Conservation (phyloP, 2,797 vertebrate genomes). For the Loris lydekkerianus region DNA sequence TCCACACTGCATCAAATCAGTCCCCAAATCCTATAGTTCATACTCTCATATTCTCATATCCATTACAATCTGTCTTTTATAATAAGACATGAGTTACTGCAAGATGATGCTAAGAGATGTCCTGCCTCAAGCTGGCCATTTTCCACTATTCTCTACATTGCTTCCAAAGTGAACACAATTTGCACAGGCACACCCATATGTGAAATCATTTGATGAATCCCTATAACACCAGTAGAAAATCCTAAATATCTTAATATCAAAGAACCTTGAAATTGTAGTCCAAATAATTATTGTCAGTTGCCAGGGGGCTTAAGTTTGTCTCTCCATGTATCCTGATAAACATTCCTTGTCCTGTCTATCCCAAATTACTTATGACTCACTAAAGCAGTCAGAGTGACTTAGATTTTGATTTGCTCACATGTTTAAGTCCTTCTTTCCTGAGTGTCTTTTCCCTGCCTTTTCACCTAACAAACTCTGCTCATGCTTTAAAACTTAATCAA, state of each 20-base stretch:
- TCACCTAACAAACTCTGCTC: not conserved
- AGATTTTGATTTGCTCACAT: not conserved
- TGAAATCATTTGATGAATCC: slow-evolving; percentile 16
- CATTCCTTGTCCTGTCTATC: not conserved
- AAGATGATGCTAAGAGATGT: not conserved
- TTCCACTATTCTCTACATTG: not conserved
- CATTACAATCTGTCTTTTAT: not conserved
- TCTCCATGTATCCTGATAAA: not conserved
- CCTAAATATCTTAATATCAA: not conserved
- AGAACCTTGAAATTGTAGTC: not conserved
- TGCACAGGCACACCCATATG: not conserved
- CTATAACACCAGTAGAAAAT: slow-evolving; percentile 20
- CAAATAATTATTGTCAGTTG: not conserved
- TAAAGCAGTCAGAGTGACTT: not conserved
- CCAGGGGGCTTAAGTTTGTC: not conserved
- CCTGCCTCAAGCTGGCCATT: not conserved
- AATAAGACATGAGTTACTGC: not conserved
- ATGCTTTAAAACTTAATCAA: not conserved
- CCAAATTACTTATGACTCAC: not conserved
- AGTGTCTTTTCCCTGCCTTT: not conserved
- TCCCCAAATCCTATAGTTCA: not conserved
- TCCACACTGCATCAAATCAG: not conserved
- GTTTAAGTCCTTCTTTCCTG: not conserved
- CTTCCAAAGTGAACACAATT: not conserved
- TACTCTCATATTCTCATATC: not conserved